phyloP scores from a whole-genome alignment of 2,113 vertebrate species.

The Andinoacara biseriatus region DNA sequence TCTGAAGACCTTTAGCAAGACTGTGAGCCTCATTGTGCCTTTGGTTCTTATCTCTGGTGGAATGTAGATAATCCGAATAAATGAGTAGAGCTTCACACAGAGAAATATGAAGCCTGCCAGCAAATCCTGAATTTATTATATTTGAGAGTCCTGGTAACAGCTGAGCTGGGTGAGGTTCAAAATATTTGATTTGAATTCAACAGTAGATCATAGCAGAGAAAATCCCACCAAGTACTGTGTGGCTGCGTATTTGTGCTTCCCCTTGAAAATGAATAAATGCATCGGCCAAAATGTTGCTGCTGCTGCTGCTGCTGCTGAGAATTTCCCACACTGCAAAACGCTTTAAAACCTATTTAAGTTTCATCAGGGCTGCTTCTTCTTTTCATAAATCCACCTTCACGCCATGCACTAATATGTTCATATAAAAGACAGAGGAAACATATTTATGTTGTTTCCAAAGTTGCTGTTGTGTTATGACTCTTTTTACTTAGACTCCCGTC shows the following conservation, averaged over 20 bases:
- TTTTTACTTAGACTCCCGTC: neutral
- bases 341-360: constrained; percentile 36
- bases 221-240: constrained; percentile 60
- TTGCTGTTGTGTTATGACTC: neutral
- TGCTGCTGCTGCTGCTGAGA: constrained; percentile 12
- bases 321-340: constrained; percentile 13
- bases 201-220: constrained; percentile 73
- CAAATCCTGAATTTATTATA: constrained; percentile 82
- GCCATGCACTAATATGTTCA: neutral
- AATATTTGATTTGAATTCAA: constrained; percentile 79
- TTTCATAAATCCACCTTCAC: neutral
- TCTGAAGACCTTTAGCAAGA: constrained; percentile 77
- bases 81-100: constrained; percentile 75
- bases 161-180: constrained; percentile 75
- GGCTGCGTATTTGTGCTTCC: constrained; percentile 50
- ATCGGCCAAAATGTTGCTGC: constrained; percentile 46
- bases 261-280: constrained; percentile 67
- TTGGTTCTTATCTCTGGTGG: constrained; percentile 79
- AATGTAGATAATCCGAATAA: constrained; percentile 84
- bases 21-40: constrained; percentile 72
- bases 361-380: neutral
- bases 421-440: neutral
- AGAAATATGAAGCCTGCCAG: constrained; percentile 77
- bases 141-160: constrained; percentile 70
- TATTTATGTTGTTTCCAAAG: neutral